Evolutionary conservation across 2,113 vertebrate genomes (phyloP).

Genomic region (Hippocampus zosterae): DNA sequence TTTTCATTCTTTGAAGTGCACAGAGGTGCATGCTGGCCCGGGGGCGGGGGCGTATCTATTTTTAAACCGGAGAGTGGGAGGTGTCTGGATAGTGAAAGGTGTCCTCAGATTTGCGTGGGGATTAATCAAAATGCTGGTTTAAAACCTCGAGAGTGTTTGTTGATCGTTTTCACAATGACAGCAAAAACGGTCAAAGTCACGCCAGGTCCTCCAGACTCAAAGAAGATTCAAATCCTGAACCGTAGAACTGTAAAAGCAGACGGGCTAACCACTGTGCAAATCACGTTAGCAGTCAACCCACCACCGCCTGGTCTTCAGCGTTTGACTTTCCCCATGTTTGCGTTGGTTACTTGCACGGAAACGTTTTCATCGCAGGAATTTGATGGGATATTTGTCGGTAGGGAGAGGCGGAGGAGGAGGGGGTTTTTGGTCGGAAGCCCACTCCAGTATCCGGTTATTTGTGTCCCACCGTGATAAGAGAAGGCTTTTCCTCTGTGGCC

Average conservation of each 20-base stretch:
- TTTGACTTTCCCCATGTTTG: neutral
- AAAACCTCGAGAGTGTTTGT: neutral
- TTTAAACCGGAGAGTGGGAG: slow-evolving; percentile 10
- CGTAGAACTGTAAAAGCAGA: too few relatives aligned
- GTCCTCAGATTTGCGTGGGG: slow-evolving; percentile 17
- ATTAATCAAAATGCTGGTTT: slow-evolving; percentile 10
- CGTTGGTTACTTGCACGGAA: neutral
- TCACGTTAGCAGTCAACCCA: neutral
- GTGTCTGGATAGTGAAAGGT: slow-evolving; percentile 7
- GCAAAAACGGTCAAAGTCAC: neutral
- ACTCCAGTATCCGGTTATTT: slow-evolving; percentile 46
- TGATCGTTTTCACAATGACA: neutral
- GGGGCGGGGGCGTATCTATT: slow-evolving; percentile 8
- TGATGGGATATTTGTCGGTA: slow-evolving; percentile 3
- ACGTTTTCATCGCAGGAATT: neutral
- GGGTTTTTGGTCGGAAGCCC: slow-evolving; percentile 40
- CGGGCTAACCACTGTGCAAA: neutral
- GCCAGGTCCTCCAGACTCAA: neutral
- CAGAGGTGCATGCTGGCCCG: neutral
- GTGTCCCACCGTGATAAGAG: slow-evolving; percentile 65
- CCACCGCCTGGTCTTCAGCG: neutral
- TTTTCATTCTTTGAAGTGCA: slow-evolving; percentile 12
- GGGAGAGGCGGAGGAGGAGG: neutral
- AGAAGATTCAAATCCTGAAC: neutral
- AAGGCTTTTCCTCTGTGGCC: slow-evolving; percentile 67